These are phyloP conservation scores for Cantharis nigra DNA, from an alignment of 2,888 invertebrate genomes.

Conservation along the genomic window DNA sequence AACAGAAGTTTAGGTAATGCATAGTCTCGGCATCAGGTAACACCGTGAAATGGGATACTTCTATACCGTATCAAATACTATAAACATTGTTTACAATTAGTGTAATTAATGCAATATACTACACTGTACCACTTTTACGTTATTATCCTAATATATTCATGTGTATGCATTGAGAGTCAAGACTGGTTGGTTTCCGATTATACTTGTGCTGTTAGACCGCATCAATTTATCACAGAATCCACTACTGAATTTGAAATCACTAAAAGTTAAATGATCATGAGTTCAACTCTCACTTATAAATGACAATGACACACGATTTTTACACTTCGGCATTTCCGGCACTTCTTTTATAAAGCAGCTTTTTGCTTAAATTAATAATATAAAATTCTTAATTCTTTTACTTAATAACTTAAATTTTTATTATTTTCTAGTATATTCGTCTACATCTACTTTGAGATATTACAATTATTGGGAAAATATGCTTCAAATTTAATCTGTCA, in stretches of 20 bases:
- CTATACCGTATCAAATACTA: constrained; percentile 33
- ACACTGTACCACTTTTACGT: constrained; percentile 32
- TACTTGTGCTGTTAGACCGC: constrained; percentile 31
- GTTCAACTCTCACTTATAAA: constrained; percentile 9
- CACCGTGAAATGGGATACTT: constrained; percentile 47
- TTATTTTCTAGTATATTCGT: constrained; percentile 33
- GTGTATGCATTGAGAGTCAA: constrained; percentile 18
- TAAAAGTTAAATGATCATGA: constrained; percentile 34
- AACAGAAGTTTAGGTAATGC: constrained; percentile 54
- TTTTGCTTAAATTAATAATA: background rate
- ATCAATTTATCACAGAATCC: constrained; percentile 30
- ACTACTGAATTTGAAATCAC: constrained; percentile 34
- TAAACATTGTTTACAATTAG: constrained; percentile 25
- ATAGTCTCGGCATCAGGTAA: constrained; percentile 39
- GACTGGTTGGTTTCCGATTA: constrained; percentile 27
- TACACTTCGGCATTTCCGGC: constrained; percentile 12
- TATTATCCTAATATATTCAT: constrained; percentile 32
- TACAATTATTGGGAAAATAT: constrained; percentile 47
- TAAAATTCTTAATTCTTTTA: background rate
- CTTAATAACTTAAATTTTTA: background rate
- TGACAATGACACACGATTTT: constrained; percentile 19
- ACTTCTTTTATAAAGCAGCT: background rate
- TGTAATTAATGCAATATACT: constrained; percentile 35
- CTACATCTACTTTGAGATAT: constrained; percentile 40
- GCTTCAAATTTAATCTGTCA: constrained; percentile 53